Base-by-base conservation (phyloP, 2,888 invertebrate species). In the Dryadula phaetusa region DNA sequence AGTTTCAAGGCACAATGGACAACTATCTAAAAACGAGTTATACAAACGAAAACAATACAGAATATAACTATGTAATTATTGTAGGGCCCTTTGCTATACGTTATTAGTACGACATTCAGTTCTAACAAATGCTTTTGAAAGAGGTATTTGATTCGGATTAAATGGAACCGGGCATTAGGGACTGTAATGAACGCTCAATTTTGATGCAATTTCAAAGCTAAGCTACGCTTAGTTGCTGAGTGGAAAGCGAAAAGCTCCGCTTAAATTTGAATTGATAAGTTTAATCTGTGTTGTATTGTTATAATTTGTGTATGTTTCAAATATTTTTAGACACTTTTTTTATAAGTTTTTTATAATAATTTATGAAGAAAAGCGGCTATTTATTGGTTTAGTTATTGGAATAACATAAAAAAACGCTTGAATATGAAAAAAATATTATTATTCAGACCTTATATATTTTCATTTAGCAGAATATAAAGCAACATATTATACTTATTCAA, bases 171-270 rank as follows among this genome's bases (percentile, higher is more conserved):
- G 63, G 58, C 62, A 65, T 64, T 62, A 67, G 65, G 37, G 53
- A 63, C 67, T 56, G 66, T 71, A 67, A 71, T 71, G 67, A 70
- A 67, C 65, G 67, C 49, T 61, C 63, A 61, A 56, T 67, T 60
- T 60, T 46, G 60, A 60, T 60, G 60, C 44, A 60, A 46, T 60
- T 60, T 32, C 44, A 28, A 46, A 28, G 14, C 6, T 60, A 44
- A 60, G 44, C 60, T 60, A 52, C 10, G 28, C 12, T n/a, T 4
- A 44, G 60, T 25, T 44, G 42, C 28, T 42, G 44, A 44, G 28
- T 32, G 58, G 20, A 32, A 34, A 42, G 18, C 25, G 28, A 18
- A 18, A n/a, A 60, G 60, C 37, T 60, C 28, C 16, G 60, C 16
- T 60, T 44, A 44, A 28, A 16, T 22, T 14, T 28, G 12, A 42